phyloP scores from a whole-genome alignment of 2,888 invertebrate species.

The Mythimna loreyi region DNA sequence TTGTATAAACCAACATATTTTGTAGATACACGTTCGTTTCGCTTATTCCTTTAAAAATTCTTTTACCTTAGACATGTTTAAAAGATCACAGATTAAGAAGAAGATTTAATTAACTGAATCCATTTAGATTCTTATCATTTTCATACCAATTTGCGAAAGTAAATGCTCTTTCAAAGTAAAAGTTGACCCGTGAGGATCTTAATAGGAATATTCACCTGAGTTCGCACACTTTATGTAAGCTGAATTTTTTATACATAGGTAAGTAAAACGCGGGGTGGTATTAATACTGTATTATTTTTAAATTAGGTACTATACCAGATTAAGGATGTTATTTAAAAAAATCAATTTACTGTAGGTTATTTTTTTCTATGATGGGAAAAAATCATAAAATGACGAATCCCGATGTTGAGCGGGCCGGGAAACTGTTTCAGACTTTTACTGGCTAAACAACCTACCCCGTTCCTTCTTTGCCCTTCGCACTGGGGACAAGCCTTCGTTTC shows the following conservation, averaged over 20 bases:
- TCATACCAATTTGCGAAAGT: slow-evolving; percentile 52
- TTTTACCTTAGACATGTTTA: slow-evolving; percentile 12
- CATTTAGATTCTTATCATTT: slow-evolving; percentile 48
- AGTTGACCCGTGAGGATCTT: slow-evolving; percentile 40
- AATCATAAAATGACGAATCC: too few relatives aligned
- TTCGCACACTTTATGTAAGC: background rate
- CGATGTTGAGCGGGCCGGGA: too few relatives aligned
- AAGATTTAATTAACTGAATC: slow-evolving; percentile 49
- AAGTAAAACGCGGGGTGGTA: too few relatives aligned
- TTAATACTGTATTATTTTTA: too few relatives aligned
- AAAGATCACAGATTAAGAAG: slow-evolving; percentile 40
- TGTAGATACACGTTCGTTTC: background rate
- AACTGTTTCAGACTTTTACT: too few relatives aligned
- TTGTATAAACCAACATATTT: background rate
- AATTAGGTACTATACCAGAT: too few relatives aligned
- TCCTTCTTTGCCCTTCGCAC: too few relatives aligned
- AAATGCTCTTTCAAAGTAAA: slow-evolving; percentile 46
- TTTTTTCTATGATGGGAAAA: too few relatives aligned
- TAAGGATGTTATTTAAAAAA: too few relatives aligned
- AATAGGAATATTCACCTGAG: slow-evolving; percentile 50
- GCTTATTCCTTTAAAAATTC: slow-evolving; percentile 4
- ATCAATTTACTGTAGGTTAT: too few relatives aligned
- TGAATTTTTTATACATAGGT: slow-evolving; percentile 1
- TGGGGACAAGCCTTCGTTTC: too few relatives aligned
- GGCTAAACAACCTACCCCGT: too few relatives aligned